These are phyloP conservation scores for Aeoliscus strigatus DNA, from an alignment of 2,797 vertebrate species.

Conservation along the genomic window DNA sequence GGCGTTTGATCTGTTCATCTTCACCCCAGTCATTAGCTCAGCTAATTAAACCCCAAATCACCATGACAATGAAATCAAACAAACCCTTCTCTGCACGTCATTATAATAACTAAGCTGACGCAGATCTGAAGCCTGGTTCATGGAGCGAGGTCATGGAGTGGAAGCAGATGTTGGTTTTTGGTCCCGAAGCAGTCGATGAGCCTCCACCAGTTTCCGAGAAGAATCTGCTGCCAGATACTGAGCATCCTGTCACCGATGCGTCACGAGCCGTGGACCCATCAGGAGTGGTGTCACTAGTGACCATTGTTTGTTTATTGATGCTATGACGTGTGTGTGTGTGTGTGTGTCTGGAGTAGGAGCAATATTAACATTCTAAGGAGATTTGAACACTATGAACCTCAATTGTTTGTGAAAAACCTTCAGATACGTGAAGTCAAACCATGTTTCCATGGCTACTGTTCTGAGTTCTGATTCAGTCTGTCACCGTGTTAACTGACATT, in stretches of 20 bases:
- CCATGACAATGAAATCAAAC: slow-evolving; percentile 3
- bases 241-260: background rate
- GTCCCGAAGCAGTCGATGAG: slow-evolving; percentile 7
- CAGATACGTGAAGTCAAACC: too few relatives aligned
- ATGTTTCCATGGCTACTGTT: too few relatives aligned
- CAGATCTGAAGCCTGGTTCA: slow-evolving; percentile 2
- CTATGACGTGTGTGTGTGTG: too few relatives aligned
- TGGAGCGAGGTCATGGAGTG: background rate
- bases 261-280: too few relatives aligned
- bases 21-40: slow-evolving; percentile 1
- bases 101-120: slow-evolving; percentile 20
- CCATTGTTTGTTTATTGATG: too few relatives aligned
- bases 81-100: background rate
- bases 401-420: too few relatives aligned
- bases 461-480: too few relatives aligned
- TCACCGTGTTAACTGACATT: too few relatives aligned
- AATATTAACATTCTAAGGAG: too few relatives aligned
- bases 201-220: background rate
- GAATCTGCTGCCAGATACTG: slow-evolving; percentile 6
- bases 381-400: too few relatives aligned
- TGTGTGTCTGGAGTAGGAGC: too few relatives aligned
- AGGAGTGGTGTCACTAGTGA: too few relatives aligned
- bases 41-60: slow-evolving; percentile 6
- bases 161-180: slow-evolving; percentile 6
- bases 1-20: background rate